phyloP scores from a whole-genome alignment of 2,888 invertebrate genomes.

The Drosophila nigricruria region DNA sequence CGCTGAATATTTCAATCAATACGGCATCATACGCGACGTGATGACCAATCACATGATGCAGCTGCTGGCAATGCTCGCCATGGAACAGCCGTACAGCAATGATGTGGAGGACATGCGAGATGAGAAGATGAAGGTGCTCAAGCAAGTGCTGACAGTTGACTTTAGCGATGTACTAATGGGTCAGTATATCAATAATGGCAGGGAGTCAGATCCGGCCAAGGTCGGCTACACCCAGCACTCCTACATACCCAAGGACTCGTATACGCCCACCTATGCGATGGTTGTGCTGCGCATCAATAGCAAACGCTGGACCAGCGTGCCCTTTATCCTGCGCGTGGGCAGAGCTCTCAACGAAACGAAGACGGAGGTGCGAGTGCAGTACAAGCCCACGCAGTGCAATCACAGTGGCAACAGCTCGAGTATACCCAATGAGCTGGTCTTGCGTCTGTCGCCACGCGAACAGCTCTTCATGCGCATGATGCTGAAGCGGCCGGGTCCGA shows the following conservation, averaged over 20 bases:
- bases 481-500: slow-evolving; percentile 49
- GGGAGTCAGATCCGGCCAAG: slow-evolving; percentile 54
- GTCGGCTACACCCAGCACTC: slow-evolving; percentile 65
- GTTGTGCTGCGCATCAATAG: slow-evolving; percentile 53
- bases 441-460: slow-evolving; percentile 53
- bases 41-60: slow-evolving; percentile 71
- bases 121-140: slow-evolving; percentile 59
- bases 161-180: slow-evolving; percentile 57
- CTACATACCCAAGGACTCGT: slow-evolving; percentile 66
- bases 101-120: slow-evolving; percentile 56
- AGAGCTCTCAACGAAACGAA: slow-evolving; percentile 64
- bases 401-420: slow-evolving; percentile 2
- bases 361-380: slow-evolving; percentile 62
- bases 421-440: slow-evolving; percentile 58
- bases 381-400: slow-evolving; percentile 54
- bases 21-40: slow-evolving; percentile 65
- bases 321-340: slow-evolving; percentile 66
- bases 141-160: slow-evolving; percentile 43
- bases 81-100: slow-evolving; percentile 66
- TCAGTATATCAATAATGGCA: slow-evolving; percentile 59
- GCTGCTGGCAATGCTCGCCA: slow-evolving; percentile 56
- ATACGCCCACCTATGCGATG: slow-evolving; percentile 66
- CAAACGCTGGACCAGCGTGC: slow-evolving; percentile 65
- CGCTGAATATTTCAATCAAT: slow-evolving; percentile 65
- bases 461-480: slow-evolving; percentile 70